These are phyloP conservation scores for Busseola fusca DNA, from an alignment of 2,888 invertebrate genomes.

Conservation along the genomic window DNA sequence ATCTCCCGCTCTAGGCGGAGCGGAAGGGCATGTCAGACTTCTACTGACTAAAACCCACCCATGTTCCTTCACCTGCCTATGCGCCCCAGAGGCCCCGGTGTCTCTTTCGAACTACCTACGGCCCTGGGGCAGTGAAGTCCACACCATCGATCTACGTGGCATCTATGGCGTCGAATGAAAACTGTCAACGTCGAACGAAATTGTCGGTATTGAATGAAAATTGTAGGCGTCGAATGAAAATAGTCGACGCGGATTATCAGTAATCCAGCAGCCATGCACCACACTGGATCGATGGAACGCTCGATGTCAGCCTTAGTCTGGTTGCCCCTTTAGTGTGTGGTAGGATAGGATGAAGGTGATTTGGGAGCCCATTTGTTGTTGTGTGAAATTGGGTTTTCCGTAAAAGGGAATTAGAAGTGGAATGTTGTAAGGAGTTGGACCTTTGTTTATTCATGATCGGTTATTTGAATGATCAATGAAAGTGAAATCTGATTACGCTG, in stretches of 20 bases:
- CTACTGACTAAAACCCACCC: too few species aligned
- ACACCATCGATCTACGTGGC: background rate
- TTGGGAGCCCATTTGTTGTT: constrained; percentile 2
- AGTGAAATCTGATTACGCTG: constrained; percentile 36
- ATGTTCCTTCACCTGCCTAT: too few species aligned
- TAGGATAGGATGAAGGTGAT: constrained; percentile 25
- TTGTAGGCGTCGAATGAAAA: background rate
- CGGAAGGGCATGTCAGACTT: too few species aligned
- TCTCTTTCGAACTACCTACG: too few species aligned
- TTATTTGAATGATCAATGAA: constrained; percentile 28
- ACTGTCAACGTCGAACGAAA: background rate
- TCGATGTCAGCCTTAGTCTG: constrained; percentile 1
- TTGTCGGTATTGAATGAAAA: too few species aligned
- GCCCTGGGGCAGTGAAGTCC: too few species aligned
- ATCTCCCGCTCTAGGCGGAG: too few species aligned
- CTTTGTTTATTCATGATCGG: constrained; percentile 28
- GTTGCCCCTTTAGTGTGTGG: constrained; percentile 14
- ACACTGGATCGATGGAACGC: background rate
- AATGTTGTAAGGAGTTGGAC: too few species aligned
- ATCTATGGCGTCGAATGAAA: too few species aligned
- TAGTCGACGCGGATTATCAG: background rate
- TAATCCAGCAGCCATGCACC: background rate
- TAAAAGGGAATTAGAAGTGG: constrained; percentile 13
- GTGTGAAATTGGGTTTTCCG: constrained; percentile 28
- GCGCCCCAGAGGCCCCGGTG: too few species aligned